Evolutionary conservation across 1,140 invertebrate species (phyloP).

Genomic region (Drosophila biarmipes): DNA sequence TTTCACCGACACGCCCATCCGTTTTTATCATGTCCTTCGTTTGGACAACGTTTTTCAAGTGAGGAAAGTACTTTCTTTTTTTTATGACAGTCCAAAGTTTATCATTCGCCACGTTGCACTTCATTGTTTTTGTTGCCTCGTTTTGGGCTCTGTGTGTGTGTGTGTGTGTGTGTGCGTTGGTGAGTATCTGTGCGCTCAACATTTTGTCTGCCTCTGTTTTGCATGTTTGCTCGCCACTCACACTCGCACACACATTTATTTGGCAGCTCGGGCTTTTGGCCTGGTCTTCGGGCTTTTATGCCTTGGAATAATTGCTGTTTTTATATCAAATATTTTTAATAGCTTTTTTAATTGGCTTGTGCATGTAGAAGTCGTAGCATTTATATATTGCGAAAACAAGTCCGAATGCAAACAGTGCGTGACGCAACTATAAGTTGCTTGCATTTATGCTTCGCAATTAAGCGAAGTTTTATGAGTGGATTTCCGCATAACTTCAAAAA

Average conservation of each 20-base stretch:
- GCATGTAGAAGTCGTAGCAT: slow-evolving; percentile 48
- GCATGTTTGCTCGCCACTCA: slow-evolving; percentile 55
- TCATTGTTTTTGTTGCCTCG: slow-evolving; percentile 65
- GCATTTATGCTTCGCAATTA: slow-evolving; percentile 3
- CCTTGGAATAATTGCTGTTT: slow-evolving; percentile 75
- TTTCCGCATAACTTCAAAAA: background rate
- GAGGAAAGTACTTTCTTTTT: slow-evolving; percentile 57
- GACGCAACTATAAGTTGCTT: slow-evolving; percentile 15
- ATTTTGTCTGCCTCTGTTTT: slow-evolving; percentile 55
- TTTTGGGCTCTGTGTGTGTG: slow-evolving; percentile 14
- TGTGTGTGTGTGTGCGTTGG: slow-evolving; percentile 10
- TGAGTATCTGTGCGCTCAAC: slow-evolving; percentile 47
- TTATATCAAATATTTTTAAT: slow-evolving; percentile 70
- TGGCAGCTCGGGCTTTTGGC: slow-evolving; percentile 3
- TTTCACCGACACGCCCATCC: slow-evolving; percentile 44
- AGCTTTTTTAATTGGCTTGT: slow-evolving; percentile 67
- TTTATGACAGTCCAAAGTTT: slow-evolving; percentile 77
- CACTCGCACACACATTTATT: slow-evolving; percentile 27
- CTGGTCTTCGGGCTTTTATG: slow-evolving; percentile 34
- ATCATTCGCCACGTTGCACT: slow-evolving; percentile 76
- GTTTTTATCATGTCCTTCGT: slow-evolving; percentile 39
- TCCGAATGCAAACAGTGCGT: slow-evolving; percentile 19
- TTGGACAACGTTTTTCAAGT: slow-evolving; percentile 46
- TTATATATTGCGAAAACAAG: slow-evolving; percentile 44
- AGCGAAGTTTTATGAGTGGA: slow-evolving; percentile 1